These are phyloP conservation scores for Neomorphus geoffroyi DNA, from an alignment of 2,797 vertebrate genomes.

Conservation along the genomic window DNA sequence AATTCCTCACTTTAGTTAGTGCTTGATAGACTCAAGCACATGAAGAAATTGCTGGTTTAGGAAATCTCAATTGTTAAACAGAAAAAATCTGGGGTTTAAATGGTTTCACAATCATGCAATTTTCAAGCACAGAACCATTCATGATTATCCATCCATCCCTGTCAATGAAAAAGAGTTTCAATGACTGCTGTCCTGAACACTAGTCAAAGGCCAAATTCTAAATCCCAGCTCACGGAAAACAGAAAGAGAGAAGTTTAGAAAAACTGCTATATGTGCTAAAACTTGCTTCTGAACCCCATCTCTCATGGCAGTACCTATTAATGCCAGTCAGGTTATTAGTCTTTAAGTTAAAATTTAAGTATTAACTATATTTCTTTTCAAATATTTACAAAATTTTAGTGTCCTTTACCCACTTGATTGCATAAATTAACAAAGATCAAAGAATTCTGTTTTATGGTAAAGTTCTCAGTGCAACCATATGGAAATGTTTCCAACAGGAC, in stretches of 20 bases:
- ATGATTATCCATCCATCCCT: not conserved
- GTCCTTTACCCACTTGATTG: not conserved
- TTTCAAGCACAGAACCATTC: not conserved
- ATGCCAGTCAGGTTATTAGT: not conserved
- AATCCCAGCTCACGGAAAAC: not conserved
- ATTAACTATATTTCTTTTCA: not conserved
- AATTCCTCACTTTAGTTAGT: not conserved
- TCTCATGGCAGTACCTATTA: not conserved
- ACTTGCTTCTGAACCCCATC: not conserved
- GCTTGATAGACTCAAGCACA: not conserved
- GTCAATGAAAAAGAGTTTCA: not conserved
- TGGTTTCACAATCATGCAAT: not conserved
- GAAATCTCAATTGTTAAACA: not conserved
- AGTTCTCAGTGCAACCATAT: not conserved
- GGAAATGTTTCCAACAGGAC: constrained; percentile 12
- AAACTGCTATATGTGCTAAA: not conserved
- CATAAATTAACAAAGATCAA: not conserved
- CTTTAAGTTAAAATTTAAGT: not conserved
- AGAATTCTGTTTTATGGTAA: not conserved
- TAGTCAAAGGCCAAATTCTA: not conserved
- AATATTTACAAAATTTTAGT: not conserved
- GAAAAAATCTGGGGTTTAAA: not conserved
- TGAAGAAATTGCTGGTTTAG: not conserved
- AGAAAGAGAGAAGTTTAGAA: not conserved
- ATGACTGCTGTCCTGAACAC: not conserved